Percentiles rank a stretch among this genome's conserved stretches.
These are phyloP conservation scores for Pterocles orientalis DNA, from an alignment of 2,113 vertebrate genomes.

Conservation along the genomic window DNA sequence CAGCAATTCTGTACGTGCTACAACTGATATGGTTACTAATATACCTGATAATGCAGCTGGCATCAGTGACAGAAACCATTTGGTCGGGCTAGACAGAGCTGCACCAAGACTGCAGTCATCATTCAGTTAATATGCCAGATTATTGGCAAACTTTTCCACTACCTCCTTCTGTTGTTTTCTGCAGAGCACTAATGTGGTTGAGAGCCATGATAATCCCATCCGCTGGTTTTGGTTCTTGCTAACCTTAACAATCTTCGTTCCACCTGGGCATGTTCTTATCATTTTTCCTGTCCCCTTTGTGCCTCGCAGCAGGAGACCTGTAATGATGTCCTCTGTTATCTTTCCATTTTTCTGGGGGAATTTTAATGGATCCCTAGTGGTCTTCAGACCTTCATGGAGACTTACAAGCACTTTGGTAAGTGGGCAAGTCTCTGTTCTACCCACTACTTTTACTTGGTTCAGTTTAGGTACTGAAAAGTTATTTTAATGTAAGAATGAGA, in stretches of 20 bases:
- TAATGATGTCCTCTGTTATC: not conserved
- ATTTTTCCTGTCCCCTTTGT: not conserved
- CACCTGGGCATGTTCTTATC: not conserved
- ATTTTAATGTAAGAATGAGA: not conserved
- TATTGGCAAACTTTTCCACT: slow-evolving; percentile 23
- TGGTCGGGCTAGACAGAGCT: slow-evolving; percentile 25
- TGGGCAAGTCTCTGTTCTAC: not conserved
- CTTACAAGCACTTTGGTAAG: not conserved
- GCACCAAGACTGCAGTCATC: slow-evolving; percentile 15
- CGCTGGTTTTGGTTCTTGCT: not conserved
- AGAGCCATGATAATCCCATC: not conserved
- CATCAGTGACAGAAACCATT: slow-evolving; percentile 45
- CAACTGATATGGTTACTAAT: slow-evolving; percentile 64
- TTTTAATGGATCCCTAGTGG: not conserved
- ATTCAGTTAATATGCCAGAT: not conserved
- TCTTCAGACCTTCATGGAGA: not conserved
- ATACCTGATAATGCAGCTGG: slow-evolving; percentile 44
- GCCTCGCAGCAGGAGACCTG: not conserved
- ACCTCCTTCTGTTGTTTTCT: slow-evolving; percentile 34
- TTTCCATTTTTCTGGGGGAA: not conserved
- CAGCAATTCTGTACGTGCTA: slow-evolving; percentile 64
- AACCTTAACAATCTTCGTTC: not conserved
- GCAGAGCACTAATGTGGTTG: not conserved
- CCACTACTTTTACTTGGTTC: not conserved
- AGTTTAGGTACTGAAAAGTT: not conserved